Evolutionary conservation across 2,797 vertebrate genomes (phyloP), one percentile per base, ranked within the genome.

Genomic region (Fratercula arctica): DNA sequence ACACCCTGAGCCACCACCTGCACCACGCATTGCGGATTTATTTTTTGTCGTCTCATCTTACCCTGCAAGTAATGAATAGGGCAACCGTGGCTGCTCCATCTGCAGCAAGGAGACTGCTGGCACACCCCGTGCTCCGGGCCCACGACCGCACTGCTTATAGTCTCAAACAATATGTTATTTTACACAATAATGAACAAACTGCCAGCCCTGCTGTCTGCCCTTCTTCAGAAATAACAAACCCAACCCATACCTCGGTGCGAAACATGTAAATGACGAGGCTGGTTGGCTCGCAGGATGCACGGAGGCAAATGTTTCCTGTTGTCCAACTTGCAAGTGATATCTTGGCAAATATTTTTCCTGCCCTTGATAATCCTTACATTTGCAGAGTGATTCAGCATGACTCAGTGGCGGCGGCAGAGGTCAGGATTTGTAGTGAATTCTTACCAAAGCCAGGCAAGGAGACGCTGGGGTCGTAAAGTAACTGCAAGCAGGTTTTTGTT

Each of bases 301-400:
- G 0, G 57, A 90, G 61, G 41, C 3, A 53, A 91, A 56, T 4
- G 29, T 35, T 84, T 91, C 61, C 76, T 75, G 16, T 66, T 75
- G 76, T 82, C 67, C 88, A 87, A 13, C 76, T 43, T 63, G 63
- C 35, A 69, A 85, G 54, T 4, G 63, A 33, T 80, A 90, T 39
- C 76, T 87, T 87, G 85, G 90, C 95, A 94, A 93, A 72, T 90
- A 60, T 85, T 95, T 76, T 84, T 61, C 54, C 39, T 59, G 70
- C 56, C 33, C 90, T 97, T 80, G 88, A 73, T 91, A 83, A 86
- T 85, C 69, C 93, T 83, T 87, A 76, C 13, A 50, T 89, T 95
- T 90, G 74, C 94, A 89, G 88, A 89, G 61, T 90, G 93, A 96
- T 93, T 96, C 95, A 95, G 93, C 87, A 79, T 91, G 90, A 95